Base-by-base conservation (phyloP, 2,888 invertebrate species). In the Adelognathus sp. region DNA sequence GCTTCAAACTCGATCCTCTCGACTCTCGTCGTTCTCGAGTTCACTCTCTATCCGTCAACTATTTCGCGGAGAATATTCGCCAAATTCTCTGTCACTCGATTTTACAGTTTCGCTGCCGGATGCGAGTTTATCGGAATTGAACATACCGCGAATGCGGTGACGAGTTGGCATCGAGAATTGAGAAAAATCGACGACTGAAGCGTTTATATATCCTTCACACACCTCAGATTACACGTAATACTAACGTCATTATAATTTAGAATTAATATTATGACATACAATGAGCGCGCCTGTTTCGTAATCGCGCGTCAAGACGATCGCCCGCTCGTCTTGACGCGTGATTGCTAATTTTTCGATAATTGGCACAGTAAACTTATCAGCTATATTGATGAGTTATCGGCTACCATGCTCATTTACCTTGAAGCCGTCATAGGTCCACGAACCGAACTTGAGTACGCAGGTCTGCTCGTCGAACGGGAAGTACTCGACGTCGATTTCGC, bases 401-500 rank as follows among this genome's bases (percentile, higher is more conserved):
- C 86, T 80, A 80, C 74, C 76, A 80, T 81, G 83, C 83, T 60
- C 73, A 85, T 87, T 95, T 96, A 95, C 96, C 94, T 96, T 96
- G 91, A 95, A 96, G 79, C 96, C 96, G 90, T 96, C 96, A 92
- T 97, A 96, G 31, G 96, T 96, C 96, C 96, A 97, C 29, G 95
- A 95, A 84, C 96, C 96, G 88, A 96, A 96, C 92, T 96, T 96
- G 96, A 96, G 96, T 88, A 96, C 95, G 92, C 97, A 97, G 77
- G 96, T 96, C 91, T 97, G 97, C 91, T 96, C 96, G 91, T 96
- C 96, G 91, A 96, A 96, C 29, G 96, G 96, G 91, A 96, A 96
- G 92, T 96, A 96, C 92, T 96, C 96, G 80, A 96, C 96, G 92
- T 96, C 96, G 88, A 96, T 96, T 92, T 96, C 96, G 90, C 96